Base-by-base conservation (phyloP, 2,797 vertebrate species). In the Okamejei kenojei region DNA sequence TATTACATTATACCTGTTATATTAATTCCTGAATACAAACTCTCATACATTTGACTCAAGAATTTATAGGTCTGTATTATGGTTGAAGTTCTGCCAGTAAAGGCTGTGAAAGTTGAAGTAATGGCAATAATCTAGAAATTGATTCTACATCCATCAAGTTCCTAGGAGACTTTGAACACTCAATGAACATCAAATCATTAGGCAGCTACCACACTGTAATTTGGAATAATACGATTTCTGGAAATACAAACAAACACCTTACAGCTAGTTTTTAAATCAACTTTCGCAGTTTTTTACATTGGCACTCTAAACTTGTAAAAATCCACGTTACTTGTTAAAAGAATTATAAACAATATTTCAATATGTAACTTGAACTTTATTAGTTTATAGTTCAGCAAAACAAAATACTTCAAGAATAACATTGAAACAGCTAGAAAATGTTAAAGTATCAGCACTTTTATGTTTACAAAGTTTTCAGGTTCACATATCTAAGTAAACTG, bases 351-450 rank as follows among this genome's bases (percentile, higher is more conserved):
- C 61, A 32, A 86, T 86, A 71, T 23, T 29, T 45, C 6, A 91
- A 92, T 74, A 19, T 32, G 9, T 84, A 71, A 54, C 26, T 73
- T 91, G 71, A 76, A 29, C 54, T 92, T 92, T 92, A 74, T 92
- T 92, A 92, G 73, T 92, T 92, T 91, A n/a, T 65, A 92, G 35
- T 92, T 92, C 19, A 26, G 29, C 35, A 74, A 91, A 74, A 74
- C 68, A 45, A 90, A 21, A 73, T 90, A 38, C 21, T 90, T 90
- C 10, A 84, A 61, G 45, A 61, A 84, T 84, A 84, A 54, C 65
- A 71, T 68, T 90, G 8, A 68, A 90, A 71, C 65, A 90, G 26
- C 26, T n/a, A 73, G 23, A 91, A 71, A 29, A 73, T 45, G 35
- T 74, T 54, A n/a, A 73, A 88, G 15, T 71, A 71, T 74, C 90